phyloP scores from a whole-genome alignment of 2,113 vertebrate species.

The Oryctolagus cuniculus region DNA sequence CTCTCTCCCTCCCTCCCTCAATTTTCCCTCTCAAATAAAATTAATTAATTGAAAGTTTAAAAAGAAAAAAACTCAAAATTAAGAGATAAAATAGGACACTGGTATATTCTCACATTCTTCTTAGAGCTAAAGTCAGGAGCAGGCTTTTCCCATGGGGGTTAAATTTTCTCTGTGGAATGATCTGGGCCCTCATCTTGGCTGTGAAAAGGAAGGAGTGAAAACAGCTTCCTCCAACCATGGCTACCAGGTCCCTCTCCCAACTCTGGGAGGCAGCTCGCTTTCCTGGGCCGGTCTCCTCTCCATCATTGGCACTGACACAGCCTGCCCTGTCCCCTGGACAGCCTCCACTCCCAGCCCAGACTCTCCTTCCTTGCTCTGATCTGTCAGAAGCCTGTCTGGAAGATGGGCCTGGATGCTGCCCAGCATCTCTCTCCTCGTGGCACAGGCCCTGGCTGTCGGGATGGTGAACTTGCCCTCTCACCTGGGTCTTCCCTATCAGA shows the following conservation, averaged over 20 bases:
- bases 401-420: background rate
- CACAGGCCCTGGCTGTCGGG: background rate
- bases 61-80: no score
- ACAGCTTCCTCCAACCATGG: background rate
- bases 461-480: background rate
- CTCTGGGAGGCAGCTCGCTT: background rate
- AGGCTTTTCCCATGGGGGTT: background rate
- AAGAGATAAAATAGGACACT: background rate
- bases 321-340: background rate
- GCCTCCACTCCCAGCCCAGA: background rate
- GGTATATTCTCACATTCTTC: background rate
- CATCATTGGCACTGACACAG: background rate
- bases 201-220: background rate
- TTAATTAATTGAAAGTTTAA: no score
- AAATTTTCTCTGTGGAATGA: background rate
- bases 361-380: background rate
- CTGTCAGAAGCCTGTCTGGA: background rate
- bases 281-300: background rate
- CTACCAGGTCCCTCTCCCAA: background rate
- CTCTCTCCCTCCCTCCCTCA: no score
- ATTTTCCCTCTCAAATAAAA: no score
- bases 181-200: background rate
- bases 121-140: background rate
- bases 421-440: background rate
- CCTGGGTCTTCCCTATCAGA: background rate